Base-by-base conservation (phyloP, 2,797 vertebrate species). In the Apodemus agrarius region DNA sequence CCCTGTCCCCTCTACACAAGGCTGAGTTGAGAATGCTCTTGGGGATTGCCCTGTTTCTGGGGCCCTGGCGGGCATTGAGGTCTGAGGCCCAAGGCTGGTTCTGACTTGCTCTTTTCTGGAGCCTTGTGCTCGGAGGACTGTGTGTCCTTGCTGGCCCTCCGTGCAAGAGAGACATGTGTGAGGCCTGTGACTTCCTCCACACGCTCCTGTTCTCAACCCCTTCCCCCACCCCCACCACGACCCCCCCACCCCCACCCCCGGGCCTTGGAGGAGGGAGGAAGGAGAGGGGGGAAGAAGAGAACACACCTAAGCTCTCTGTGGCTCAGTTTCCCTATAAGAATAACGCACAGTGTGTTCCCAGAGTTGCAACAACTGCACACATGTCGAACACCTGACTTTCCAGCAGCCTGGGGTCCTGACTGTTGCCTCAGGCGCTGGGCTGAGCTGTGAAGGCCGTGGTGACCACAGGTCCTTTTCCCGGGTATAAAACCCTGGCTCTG, bases 361-460 rank as follows among this genome's bases (percentile, higher is more conserved):
- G 92, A 61, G 89, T 19, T 69, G 59, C 54, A 61, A 10, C 26
- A 21, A 37, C 37, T 52, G 52, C 4, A 13, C 43, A n/a, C 31
- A 2, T 80, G 81, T 69, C 76, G 40, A 17, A 72, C 16, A 11
- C 52, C 65, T 54, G 65, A 49, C 8, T 9, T 40, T 19, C 43
- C 57, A 11, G 40, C 5, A 2, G 54, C 69, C 54, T 59, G 72
- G 40, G 1, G 2, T 19, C n/a, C 85, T 69, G 43, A 59, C 81
- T 8, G 0, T 17, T 5, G n/a, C 37, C 21, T 59, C 80, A 10
- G 75, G 57, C 65, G 5, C 1, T 1, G 29, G 67, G 22, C n/a
- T 59, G 37, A 34, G 86, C 69, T 61, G 86, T 59, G 69, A 43
- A 43, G 43, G 22, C 14, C 6, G 24, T 46, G 31, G 31, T 21